Evolutionary conservation across 2,797 vertebrate species (phyloP).

Genomic region (Pseudomugil tenellus): DNA sequence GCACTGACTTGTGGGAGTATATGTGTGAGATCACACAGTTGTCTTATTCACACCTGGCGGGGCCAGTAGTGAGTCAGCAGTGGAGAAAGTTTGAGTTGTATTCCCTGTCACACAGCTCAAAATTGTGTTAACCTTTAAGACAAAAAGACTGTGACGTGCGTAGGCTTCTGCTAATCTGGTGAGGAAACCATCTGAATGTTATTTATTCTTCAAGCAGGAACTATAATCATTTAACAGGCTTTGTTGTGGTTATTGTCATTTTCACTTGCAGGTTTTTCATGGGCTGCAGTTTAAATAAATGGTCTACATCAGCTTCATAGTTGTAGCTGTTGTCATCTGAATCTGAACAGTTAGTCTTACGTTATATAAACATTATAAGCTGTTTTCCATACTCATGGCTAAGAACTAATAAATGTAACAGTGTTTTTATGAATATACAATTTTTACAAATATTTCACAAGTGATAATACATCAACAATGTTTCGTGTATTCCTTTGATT

Average conservation of each 20-base stretch:
- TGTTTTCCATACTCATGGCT: too few relatives aligned
- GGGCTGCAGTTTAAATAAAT: slow-evolving; percentile 6
- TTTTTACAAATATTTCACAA: too few relatives aligned
- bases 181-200: slow-evolving; percentile 70
- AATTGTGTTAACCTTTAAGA: slow-evolving; percentile 81
- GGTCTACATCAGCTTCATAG: neutral
- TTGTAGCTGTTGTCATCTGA: neutral
- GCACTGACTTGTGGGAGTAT: slow-evolving; percentile 18
- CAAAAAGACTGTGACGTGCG: slow-evolving; percentile 73
- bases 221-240: slow-evolving; percentile 54
- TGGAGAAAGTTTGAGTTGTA: slow-evolving; percentile 53
- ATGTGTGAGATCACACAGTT: slow-evolving; percentile 44
- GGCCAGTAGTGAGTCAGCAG: slow-evolving; percentile 72
- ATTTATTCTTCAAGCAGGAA: slow-evolving; percentile 62
- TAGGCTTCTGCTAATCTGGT: slow-evolving; percentile 68
- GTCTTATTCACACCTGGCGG: slow-evolving; percentile 67
- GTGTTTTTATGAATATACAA: too few relatives aligned
- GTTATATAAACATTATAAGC: too few relatives aligned
- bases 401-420: too few relatives aligned
- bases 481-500: too few relatives aligned
- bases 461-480: too few relatives aligned
- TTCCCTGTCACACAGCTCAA: slow-evolving; percentile 61
- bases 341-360: neutral
- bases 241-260: slow-evolving; percentile 24
- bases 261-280: slow-evolving; percentile 4